These are phyloP conservation scores for Perizoma affinitatum DNA, from an alignment of 2,888 invertebrate species.

Conservation along the genomic window DNA sequence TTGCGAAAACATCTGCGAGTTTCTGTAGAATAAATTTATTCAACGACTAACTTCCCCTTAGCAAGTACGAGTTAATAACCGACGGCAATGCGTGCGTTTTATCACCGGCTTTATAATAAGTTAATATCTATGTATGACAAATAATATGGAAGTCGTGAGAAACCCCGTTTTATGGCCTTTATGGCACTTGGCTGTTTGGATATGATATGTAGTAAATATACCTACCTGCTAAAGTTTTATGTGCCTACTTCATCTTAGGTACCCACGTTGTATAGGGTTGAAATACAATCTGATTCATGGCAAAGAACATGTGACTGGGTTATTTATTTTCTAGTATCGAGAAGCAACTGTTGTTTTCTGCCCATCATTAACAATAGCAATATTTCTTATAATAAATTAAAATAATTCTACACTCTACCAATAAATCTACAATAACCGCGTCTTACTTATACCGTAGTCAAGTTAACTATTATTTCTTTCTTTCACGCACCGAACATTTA, in stretches of 20 bases:
- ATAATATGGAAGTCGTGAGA: conserved; percentile 34
- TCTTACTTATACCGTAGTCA: too few species aligned
- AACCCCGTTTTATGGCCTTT: conserved; percentile 35
- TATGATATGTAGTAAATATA: conserved; percentile 16
- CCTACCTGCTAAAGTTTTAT: conserved; percentile 17
- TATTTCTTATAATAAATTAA: too few species aligned
- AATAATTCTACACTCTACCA: too few species aligned
- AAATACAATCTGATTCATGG: neutral
- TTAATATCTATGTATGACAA: conserved; percentile 44
- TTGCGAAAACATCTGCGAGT: conserved; percentile 15
- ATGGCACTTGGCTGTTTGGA: conserved; percentile 27
- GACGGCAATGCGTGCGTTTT: conserved; percentile 44
- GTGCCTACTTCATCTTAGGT: conserved; percentile 6
- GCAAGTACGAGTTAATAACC: conserved; percentile 44
- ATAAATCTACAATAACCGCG: too few species aligned
- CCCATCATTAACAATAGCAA: too few species aligned
- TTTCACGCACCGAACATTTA: too few species aligned
- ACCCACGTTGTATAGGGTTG: neutral
- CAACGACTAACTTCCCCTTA: conserved; percentile 23
- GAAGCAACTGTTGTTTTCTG: too few species aligned
- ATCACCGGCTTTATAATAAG: conserved; percentile 44
- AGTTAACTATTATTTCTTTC: too few species aligned
- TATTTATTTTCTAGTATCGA: too few species aligned
- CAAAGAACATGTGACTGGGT: neutral
- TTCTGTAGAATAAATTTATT: conserved; percentile 16